phyloP scores from a whole-genome alignment of 2,888 invertebrate genomes.

The Pomacea canaliculata region DNA sequence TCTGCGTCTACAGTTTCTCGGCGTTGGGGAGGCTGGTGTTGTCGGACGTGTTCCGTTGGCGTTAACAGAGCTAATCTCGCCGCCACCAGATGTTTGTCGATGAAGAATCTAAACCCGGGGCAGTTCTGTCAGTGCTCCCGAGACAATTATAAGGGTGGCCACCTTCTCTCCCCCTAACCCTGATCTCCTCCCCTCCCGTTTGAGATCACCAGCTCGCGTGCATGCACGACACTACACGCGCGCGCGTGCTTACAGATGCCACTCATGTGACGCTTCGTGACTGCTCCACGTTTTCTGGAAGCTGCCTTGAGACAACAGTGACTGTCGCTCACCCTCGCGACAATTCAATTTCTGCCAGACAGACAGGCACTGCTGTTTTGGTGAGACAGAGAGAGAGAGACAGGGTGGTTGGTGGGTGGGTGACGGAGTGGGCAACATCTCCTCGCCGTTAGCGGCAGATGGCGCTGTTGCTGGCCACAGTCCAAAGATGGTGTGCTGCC shows the following conservation, averaged over 20 bases:
- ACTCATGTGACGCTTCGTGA: not conserved
- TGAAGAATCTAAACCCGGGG: not conserved
- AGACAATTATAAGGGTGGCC: not conserved
- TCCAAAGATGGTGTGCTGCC: too few relatives aligned
- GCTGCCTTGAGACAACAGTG: not conserved
- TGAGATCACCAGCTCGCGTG: not conserved
- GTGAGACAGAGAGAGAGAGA: not conserved
- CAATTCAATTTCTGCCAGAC: not conserved
- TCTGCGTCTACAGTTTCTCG: too few relatives aligned
- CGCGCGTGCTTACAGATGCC: not conserved
- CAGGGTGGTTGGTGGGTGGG: too few relatives aligned
- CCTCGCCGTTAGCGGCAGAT: too few relatives aligned
- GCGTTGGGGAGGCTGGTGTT: too few relatives aligned
- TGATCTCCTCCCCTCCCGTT: not conserved
- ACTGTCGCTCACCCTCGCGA: not conserved
- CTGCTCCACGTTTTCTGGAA: not conserved
- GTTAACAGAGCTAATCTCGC: too few relatives aligned
- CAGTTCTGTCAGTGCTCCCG: not conserved
- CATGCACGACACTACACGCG: not conserved
- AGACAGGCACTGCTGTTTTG: not conserved
- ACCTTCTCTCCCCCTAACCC: too few relatives aligned
- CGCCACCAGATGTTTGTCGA: too few relatives aligned
- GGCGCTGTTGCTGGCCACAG: too few relatives aligned
- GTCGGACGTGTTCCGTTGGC: too few relatives aligned
- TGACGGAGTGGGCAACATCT: too few relatives aligned